These are phyloP conservation scores for Chrysolophus pictus DNA, from an alignment of 2,797 vertebrate species.

Conservation along the genomic window DNA sequence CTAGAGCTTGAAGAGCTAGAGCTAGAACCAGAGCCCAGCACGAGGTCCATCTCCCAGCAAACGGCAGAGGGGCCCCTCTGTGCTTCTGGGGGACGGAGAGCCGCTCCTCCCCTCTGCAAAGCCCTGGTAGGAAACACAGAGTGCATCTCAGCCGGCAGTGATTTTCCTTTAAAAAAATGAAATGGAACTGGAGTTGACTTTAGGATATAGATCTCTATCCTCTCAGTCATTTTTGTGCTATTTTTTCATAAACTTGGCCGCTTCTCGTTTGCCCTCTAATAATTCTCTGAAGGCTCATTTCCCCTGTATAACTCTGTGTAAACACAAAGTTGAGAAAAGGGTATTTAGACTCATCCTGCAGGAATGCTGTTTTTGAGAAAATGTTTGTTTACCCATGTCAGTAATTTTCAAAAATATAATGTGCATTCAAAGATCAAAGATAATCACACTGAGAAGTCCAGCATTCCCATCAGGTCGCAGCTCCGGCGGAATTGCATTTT, in stretches of 20 bases:
- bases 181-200: conserved; percentile 66
- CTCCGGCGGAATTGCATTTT: neutral
- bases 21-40: neutral
- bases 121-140: conserved; percentile 40
- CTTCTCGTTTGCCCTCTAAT: conserved; percentile 70
- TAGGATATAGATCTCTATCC: conserved; percentile 75
- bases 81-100: neutral
- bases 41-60: neutral
- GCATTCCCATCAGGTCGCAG: neutral
- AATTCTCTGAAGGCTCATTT: conserved; percentile 69
- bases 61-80: neutral
- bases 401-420: conserved; percentile 74
- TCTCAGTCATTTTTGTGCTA: conserved; percentile 65
- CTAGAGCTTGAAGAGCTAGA: too few species aligned
- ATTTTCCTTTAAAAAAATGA: conserved; percentile 52
- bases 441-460: neutral
- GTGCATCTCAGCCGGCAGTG: conserved; percentile 52
- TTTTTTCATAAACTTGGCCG: conserved; percentile 76
- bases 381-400: conserved; percentile 76
- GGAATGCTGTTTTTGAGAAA: conserved; percentile 67
- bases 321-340: conserved; percentile 76
- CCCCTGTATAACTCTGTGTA: conserved; percentile 77
- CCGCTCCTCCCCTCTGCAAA: neutral
- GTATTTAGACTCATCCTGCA: conserved; percentile 66
- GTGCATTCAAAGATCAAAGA: conserved; percentile 64